These are phyloP conservation scores for Chlorospingus semifuscus DNA, from an alignment of 2,797 vertebrate genomes.

Conservation along the genomic window DNA sequence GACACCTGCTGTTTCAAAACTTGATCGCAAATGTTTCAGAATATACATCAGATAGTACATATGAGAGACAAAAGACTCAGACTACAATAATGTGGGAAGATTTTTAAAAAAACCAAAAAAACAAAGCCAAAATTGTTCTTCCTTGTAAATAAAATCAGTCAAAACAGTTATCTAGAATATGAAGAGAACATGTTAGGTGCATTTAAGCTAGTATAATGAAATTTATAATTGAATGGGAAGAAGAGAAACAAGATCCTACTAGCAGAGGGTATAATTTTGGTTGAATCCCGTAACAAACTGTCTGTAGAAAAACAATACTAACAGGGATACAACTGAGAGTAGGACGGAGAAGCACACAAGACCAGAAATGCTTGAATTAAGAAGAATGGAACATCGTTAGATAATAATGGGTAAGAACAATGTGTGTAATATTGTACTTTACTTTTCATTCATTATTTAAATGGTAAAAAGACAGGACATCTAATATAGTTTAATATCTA, in stretches of 20 bases:
- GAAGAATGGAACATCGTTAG: neutral
- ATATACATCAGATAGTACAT: conserved; percentile 22
- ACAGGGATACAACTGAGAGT: neutral
- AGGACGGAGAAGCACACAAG: neutral
- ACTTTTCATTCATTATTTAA: conserved; percentile 16
- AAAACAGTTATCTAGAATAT: neutral
- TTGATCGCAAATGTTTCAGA: conserved; percentile 46
- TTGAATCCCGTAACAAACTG: neutral
- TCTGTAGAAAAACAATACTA: neutral
- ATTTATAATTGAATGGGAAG: neutral
- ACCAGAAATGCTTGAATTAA: neutral
- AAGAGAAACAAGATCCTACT: neutral
- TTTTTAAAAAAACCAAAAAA: neutral
- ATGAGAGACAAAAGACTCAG: neutral
- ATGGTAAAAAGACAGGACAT: neutral
- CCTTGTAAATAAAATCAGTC: neutral
- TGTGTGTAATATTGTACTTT: neutral
- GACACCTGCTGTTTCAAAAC: conserved; percentile 60
- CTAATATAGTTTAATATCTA: neutral
- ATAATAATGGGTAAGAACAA: conserved; percentile 20
- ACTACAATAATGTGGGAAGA: neutral
- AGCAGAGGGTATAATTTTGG: neutral
- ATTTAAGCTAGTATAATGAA: neutral
- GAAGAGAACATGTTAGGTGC: neutral
- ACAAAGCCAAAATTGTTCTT: neutral